These are phyloP conservation scores for Psettodes erumei DNA, from an alignment of 2,113 vertebrate genomes.

Conservation along the genomic window DNA sequence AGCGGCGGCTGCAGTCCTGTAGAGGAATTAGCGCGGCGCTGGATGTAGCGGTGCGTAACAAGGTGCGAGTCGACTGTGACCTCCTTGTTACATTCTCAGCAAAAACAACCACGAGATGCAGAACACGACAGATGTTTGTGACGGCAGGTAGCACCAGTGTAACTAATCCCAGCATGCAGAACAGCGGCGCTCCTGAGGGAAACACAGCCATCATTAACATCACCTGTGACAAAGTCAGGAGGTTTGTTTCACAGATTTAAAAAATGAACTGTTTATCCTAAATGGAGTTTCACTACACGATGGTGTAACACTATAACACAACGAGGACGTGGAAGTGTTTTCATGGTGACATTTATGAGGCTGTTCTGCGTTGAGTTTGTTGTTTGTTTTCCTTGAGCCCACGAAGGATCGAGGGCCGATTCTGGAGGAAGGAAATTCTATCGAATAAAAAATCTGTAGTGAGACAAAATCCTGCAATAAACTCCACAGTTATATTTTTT, in stretches of 20 bases:
- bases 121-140: background rate
- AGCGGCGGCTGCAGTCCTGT: background rate
- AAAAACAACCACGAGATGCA: background rate
- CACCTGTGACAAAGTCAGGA: background rate
- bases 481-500: background rate
- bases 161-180: background rate
- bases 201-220: background rate
- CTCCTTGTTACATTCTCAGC: background rate
- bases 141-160: background rate
- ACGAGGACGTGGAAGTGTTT: too few species aligned
- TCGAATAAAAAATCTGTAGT: too few species aligned
- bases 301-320: background rate
- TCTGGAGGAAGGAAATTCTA: background rate
- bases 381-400: too few species aligned
- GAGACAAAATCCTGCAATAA: background rate
- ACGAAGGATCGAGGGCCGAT: too few species aligned
- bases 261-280: background rate
- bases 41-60: background rate
- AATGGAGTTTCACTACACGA: background rate
- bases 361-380: too few species aligned
- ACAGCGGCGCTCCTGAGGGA: background rate
- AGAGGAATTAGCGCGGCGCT: background rate
- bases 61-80: background rate
- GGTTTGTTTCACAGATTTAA: background rate
- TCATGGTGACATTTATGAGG: too few species aligned